A percentile compares a stretch with the other conserved stretches of the same genome.
phyloP scores from a whole-genome alignment of 2,888 invertebrate genomes.

The Allacma fusca region DNA sequence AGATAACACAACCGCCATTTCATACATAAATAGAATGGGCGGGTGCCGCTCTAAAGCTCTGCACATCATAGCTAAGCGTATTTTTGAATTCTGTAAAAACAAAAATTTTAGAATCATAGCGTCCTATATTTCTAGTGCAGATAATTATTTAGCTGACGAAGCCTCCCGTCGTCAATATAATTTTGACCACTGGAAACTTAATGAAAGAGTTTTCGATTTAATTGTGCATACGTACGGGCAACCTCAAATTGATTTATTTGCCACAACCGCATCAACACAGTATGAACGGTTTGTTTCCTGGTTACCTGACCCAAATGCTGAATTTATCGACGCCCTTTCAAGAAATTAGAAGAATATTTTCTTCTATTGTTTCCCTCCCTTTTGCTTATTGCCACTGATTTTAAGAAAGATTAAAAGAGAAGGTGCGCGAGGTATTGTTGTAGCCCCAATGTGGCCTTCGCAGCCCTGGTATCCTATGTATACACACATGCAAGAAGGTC shows the following conservation, averaged over 20 bases:
- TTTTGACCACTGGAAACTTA: background rate
- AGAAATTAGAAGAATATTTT: background rate
- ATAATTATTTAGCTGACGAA: slow-evolving; percentile 19
- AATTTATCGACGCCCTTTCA: slow-evolving; percentile 21
- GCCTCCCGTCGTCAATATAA: background rate
- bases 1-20: slow-evolving; percentile 22
- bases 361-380: slow-evolving; percentile 37
- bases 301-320: slow-evolving; percentile 23
- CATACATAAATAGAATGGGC: slow-evolving; percentile 15
- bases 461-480: slow-evolving; percentile 31
- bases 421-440: slow-evolving; percentile 20
- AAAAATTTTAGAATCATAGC: background rate
- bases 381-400: slow-evolving; percentile 4
- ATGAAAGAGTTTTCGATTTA: background rate
- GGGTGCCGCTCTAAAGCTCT: background rate
- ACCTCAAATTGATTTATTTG: slow-evolving; percentile 19
- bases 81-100: background rate
- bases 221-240: background rate
- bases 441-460: slow-evolving; percentile 25
- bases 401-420: slow-evolving; percentile 30
- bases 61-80: slow-evolving; percentile 4
- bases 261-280: background rate
- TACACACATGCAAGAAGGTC: background rate
- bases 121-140: slow-evolving; percentile 17
- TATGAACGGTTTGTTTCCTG: slow-evolving; percentile 6